These are phyloP conservation scores for Centrocercus urophasianus DNA, from an alignment of 2,113 vertebrate genomes.

Conservation along the genomic window DNA sequence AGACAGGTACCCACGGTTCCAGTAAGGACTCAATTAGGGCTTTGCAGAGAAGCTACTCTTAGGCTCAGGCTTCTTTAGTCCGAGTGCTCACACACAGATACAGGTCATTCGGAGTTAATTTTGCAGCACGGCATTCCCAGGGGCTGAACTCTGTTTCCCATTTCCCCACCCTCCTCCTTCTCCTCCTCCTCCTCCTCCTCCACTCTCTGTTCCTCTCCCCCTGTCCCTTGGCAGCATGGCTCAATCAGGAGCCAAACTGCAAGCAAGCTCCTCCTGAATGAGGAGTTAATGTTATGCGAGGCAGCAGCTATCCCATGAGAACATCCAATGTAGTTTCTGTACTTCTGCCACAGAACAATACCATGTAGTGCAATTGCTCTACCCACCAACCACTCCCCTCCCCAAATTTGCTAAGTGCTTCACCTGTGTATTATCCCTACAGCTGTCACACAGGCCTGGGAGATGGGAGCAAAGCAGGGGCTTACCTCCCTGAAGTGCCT, in stretches of 20 bases:
- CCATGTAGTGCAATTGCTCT: background rate
- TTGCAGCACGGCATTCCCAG: background rate
- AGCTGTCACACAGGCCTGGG: background rate
- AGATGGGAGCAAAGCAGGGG: background rate
- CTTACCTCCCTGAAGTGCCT: background rate
- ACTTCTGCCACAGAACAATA: background rate
- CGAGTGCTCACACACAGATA: background rate
- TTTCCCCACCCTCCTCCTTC: background rate
- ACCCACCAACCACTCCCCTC: background rate
- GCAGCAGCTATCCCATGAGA: background rate
- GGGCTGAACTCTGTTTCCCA: background rate
- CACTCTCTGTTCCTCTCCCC: background rate
- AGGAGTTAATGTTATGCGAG: background rate
- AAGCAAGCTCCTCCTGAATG: background rate
- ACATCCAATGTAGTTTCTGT: background rate
- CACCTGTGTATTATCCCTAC: background rate
- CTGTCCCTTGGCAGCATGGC: background rate
- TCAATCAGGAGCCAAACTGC: conserved; percentile 24
- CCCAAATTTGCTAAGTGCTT: background rate
- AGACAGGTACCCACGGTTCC: background rate
- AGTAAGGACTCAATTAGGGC: background rate
- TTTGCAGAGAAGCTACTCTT: background rate
- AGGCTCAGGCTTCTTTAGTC: background rate
- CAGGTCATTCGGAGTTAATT: conserved; percentile 25
- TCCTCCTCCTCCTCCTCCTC: background rate